Conservation (phyloP, 2,888 invertebrate species). For the Lasioglossum zephyrum region DNA sequence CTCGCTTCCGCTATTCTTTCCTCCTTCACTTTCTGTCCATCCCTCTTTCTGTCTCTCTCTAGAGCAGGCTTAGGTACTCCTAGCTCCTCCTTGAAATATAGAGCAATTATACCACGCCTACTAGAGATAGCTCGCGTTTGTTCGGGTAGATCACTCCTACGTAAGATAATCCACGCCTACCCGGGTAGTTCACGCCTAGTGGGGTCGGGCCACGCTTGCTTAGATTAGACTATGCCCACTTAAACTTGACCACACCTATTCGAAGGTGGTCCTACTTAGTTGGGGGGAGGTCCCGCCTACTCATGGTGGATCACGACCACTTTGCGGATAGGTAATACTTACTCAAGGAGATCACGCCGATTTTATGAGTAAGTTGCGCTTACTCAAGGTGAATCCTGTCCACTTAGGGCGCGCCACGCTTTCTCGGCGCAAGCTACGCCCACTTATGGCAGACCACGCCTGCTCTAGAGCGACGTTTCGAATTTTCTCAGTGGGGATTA, state of each 20-base stretch:
- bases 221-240: neutral
- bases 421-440: neutral
- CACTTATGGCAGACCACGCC: neutral
- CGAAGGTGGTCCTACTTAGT: neutral
- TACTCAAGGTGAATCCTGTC: neutral
- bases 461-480: neutral
- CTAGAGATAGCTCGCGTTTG: neutral
- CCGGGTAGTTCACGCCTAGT: neutral
- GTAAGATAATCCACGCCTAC: neutral
- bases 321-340: neutral
- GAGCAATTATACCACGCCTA: neutral
- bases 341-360: neutral
- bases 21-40: neutral
- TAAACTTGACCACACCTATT: neutral
- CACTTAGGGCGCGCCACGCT: neutral
- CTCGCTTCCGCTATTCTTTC: neutral
- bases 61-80: neutral
- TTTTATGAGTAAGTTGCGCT: neutral
- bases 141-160: neutral
- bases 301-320: neutral
- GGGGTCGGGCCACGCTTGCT: neutral
- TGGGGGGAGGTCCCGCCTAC: neutral
- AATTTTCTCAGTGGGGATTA: neutral
- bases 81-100: neutral
- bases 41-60: neutral